Conservation (phyloP, 30 jellyfish, hydroid and myxozoan genomes). For the Rhopilema esculentum region DNA sequence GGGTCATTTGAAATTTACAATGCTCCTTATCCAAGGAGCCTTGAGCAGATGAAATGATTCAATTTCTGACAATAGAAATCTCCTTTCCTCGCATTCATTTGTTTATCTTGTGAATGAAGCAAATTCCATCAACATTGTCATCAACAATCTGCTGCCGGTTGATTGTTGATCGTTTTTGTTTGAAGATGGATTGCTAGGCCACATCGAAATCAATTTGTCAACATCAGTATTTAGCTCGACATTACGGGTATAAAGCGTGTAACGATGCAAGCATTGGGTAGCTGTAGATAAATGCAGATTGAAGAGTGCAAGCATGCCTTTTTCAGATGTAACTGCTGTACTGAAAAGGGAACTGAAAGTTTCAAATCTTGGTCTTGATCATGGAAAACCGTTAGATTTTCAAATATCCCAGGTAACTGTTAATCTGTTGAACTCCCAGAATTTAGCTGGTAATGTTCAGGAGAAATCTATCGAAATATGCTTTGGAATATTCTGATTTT, state of each 20-base stretch:
- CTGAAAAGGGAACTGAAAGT: slow-evolving; percentile 18
- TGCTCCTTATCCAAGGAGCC: background rate
- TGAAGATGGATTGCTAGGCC: background rate
- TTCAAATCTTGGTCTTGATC: background rate
- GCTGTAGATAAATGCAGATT: background rate
- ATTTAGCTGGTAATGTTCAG: background rate
- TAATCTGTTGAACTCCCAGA: background rate
- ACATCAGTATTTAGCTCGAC: too few species aligned
- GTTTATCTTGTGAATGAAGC: background rate
- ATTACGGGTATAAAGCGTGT: too few species aligned
- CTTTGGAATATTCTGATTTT: too few species aligned
- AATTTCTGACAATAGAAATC: background rate
- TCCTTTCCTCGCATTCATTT: background rate
- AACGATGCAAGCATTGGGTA: background rate
- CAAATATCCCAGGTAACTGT: slow-evolving; percentile 20
- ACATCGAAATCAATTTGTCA: too few species aligned
- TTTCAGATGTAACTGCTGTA: background rate
- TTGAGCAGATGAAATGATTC: background rate
- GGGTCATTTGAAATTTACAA: background rate
- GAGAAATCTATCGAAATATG: too few species aligned
- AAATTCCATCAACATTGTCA: background rate
- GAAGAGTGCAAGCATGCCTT: slow-evolving; percentile 1
- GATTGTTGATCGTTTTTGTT: background rate
- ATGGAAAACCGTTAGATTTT: slow-evolving; percentile 20
- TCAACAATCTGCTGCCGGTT: background rate